Base-by-base conservation (phyloP, 2,797 vertebrate species). In the Falco biarmicus region DNA sequence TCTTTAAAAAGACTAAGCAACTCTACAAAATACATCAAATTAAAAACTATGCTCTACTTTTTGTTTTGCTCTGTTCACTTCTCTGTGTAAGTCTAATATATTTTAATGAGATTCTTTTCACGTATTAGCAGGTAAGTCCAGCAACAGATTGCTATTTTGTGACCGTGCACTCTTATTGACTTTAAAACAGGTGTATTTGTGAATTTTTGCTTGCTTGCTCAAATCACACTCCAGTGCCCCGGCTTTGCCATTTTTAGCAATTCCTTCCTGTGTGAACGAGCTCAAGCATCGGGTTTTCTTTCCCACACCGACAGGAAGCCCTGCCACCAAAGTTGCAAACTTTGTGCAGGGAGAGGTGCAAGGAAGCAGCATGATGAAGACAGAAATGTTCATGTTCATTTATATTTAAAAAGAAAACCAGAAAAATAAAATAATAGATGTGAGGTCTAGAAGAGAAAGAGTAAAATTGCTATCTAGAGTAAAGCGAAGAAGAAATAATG, bases 281-380 rank as follows among this genome's bases (percentile, higher is more conserved):
- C 56, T 68, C 41, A 3, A 93, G 66, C 29, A 5, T 26, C 6
- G 7, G 64, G 63, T 86, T 93, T 95, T 89, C 74, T 95, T 88
- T 83, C 78, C 88, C 87, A 95, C 28, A 41, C 59, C 32, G 4
- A 94, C 95, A 97, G 95, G 95, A 97, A 98, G 89, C 34, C 24
- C 70, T 83, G 54, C 37, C 95, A 89, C 84, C 53, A 10, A 95
- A 75, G 56, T 1, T 53, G 50, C 89, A 83, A 92, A 81, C 10
- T 8, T 64, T 24, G n/a, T 15, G 6, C 3, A 8, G 29, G 37
- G 74, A 91, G 56, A 91, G 12, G 22, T 64, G 17, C 53, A 78
- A 60, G 21, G 48, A 41, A 83, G 34, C 6, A 3, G 21, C 32
- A n/a, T 3, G 9, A 59, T 4, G 1, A 74, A 63, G 10, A 68